These are phyloP conservation scores for Colinus virginianus DNA, from an alignment of 2,113 vertebrate species.

Conservation along the genomic window DNA sequence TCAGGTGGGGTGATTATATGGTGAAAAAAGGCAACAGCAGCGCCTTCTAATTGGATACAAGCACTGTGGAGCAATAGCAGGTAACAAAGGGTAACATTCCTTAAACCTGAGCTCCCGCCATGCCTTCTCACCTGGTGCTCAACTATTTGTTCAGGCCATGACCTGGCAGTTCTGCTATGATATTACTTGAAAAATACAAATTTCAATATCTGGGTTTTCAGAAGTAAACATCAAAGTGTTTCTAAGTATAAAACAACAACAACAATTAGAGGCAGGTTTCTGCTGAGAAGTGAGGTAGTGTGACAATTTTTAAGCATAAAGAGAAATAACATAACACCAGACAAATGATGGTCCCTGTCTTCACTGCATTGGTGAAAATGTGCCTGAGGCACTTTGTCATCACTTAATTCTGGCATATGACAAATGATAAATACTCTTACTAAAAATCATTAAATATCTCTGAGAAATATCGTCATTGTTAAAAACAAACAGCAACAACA, in stretches of 20 bases:
- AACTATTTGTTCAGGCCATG: too few species aligned
- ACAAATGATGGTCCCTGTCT: not conserved
- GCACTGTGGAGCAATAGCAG: too few species aligned
- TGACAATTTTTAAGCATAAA: not conserved
- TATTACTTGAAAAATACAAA: not conserved
- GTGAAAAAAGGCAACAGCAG: too few species aligned
- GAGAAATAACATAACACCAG: not conserved
- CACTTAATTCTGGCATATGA: slow-evolving; percentile 5
- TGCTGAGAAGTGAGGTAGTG: not conserved
- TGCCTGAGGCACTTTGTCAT: not conserved
- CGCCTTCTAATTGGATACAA: too few species aligned
- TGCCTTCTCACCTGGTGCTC: too few species aligned
- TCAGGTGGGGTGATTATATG: not conserved
- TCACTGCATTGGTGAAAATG: not conserved
- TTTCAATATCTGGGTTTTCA: not conserved
- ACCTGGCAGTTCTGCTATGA: too few species aligned
- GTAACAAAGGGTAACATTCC: too few species aligned
- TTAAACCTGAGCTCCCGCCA: too few species aligned
- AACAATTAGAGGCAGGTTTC: not conserved
- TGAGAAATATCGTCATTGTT: not conserved
- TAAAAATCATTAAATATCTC: not conserved
- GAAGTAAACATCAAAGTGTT: not conserved
- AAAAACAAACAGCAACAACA: not conserved
- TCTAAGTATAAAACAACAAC: not conserved
- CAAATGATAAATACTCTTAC: not conserved